Evolutionary conservation across 2,888 invertebrate species (phyloP).

Genomic region (Ligdia adustata): DNA sequence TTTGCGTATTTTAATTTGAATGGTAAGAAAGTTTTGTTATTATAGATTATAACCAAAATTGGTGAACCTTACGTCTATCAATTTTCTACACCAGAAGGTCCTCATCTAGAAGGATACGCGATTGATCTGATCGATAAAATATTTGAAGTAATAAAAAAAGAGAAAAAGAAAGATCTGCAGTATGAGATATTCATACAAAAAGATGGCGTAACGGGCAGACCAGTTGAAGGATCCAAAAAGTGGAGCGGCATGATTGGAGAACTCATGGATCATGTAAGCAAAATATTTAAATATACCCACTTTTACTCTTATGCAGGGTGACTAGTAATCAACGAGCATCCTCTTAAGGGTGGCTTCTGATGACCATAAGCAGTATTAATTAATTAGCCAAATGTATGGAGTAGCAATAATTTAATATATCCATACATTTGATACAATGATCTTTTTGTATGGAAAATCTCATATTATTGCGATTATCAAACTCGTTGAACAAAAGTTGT

Average conservation of each 20-base stretch:
- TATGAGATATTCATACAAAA: slow-evolving; percentile 88
- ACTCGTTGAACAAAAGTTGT: too few species aligned
- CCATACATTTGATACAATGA: too few species aligned
- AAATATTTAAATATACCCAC: not conserved
- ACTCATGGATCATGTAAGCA: slow-evolving; percentile 87
- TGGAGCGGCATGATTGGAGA: slow-evolving; percentile 91
- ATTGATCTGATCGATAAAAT: slow-evolving; percentile 93
- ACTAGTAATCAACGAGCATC: too few species aligned
- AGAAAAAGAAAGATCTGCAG: slow-evolving; percentile 65
- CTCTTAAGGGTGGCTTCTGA: too few species aligned
- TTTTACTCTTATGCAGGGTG: not conserved
- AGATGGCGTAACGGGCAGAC: slow-evolving; percentile 85
- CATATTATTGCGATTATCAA: too few species aligned
- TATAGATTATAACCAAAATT: slow-evolving; percentile 84
- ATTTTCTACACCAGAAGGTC: slow-evolving; percentile 47
- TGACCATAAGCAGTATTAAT: too few species aligned
- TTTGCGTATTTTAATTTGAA: too few species aligned
- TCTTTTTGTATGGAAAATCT: too few species aligned
- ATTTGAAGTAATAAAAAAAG: slow-evolving; percentile 60
- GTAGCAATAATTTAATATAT: too few species aligned
- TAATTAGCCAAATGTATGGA: too few species aligned
- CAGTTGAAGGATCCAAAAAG: slow-evolving; percentile 86
- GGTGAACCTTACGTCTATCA: slow-evolving; percentile 62
- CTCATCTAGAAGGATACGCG: slow-evolving; percentile 90
- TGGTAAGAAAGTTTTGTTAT: too few species aligned